Base-by-base conservation (phyloP, 1,140 invertebrate species). In the Gonioctena quinquepunctata region DNA sequence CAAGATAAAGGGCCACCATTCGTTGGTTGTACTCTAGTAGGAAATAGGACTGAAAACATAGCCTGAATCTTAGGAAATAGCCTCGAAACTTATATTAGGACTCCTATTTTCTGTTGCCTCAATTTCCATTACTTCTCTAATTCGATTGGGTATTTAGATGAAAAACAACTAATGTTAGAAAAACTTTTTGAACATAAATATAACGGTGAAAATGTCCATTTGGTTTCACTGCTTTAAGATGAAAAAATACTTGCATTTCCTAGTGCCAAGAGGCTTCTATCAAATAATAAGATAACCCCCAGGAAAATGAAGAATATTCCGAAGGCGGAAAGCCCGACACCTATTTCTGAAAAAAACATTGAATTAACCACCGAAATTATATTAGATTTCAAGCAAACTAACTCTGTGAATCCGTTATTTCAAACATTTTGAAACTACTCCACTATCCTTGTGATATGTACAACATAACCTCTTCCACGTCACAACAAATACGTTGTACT, bases 251-350 rank as follows among this genome's bases (percentile, higher is more conserved):
- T 92, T 90, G 97, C 97, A 91, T 99, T 99, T 83, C 98, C 98
- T 81, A 99, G 97, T 8, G 98, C 98, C 56, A 99, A 86, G 71
- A 99, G 88, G 72, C 97, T 98, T 86, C 96, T 98, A 84, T 99
- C 98, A 88, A 99, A 99, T 16, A 99, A 86, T 52, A 99, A 85
- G 42, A 99, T 77, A 59, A 99, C 90, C 64, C 98, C 98, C 18
- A 99, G 88, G 78, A 99, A 96, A 18, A 99, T 87, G 81, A 99
- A 99, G 56, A 93, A 91, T 75, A 98, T 90, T 11, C 98, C 98
- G 88, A 99, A 99, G 33, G 94, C 95, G 33, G 96, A 93, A 57
- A 99, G 86, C 13, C 97, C 98, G 33, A 99, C 94, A 50, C 98
- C 98, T 83, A 99, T 99, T 89, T 99, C 95, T 97, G 83, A 74